Conservation (phyloP, 2,797 vertebrate species). For the Ptychobarbus kaznakovi region DNA sequence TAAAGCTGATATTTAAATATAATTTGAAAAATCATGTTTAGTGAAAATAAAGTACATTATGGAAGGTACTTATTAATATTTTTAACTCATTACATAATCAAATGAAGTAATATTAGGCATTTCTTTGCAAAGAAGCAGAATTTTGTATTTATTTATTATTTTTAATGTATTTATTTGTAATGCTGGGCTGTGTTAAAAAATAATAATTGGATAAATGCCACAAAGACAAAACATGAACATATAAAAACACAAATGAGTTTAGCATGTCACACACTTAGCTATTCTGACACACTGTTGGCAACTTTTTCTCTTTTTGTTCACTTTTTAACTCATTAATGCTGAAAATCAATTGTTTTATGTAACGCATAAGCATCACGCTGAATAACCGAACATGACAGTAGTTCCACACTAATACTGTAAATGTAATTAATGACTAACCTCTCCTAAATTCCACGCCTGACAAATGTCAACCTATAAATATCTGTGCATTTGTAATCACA, state of each 20-base stretch:
- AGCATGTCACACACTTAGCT: not conserved
- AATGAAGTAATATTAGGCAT: no score
- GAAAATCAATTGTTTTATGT: not conserved
- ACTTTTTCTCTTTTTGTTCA: slow-evolving; percentile 6
- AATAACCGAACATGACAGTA: not conserved
- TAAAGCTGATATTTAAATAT: not conserved
- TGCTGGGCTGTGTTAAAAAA: no score
- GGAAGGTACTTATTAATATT: not conserved
- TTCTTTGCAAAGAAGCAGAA: no score
- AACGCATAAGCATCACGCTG: not conserved
- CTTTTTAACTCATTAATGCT: slow-evolving; percentile 4
- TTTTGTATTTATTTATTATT: no score
- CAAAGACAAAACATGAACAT: no score
- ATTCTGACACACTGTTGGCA: not conserved
- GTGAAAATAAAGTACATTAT: not conserved
- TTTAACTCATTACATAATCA: not conserved
- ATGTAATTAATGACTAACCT: not conserved
- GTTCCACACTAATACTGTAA: not conserved
- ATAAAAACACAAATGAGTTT: not conserved
- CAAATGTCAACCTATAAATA: not conserved
- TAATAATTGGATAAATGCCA: no score
- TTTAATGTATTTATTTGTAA: no score
- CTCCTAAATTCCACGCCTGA: not conserved
- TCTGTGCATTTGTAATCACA: not conserved
- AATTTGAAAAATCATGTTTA: not conserved